Evolutionary conservation across 2,888 invertebrate genomes (phyloP), one percentile per base, ranked within the genome.

Genomic region (Lissonota sp.): DNA sequence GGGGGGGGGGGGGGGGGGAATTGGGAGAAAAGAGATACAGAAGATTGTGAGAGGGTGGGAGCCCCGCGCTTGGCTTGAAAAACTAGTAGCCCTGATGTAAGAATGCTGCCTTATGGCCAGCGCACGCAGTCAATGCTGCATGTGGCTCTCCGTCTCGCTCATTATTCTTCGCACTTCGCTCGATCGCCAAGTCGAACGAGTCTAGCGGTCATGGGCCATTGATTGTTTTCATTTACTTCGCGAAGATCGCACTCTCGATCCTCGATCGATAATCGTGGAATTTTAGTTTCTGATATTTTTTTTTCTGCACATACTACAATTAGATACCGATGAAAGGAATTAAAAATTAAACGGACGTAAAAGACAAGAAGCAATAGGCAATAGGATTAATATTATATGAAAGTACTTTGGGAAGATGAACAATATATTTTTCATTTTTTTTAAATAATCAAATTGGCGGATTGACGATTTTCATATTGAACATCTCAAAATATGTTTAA

Each of bases 21-120:
- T 14, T 8, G 57, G 14, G 39, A 55, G 60, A 76, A 73, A 75
- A 46, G 53, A 51, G 53, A 72, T 53, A 55, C 12, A 75, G 26
- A 60, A 58, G 74, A 74, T 69, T 70, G 64, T 57, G 64, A 49
- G 77, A 80, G 80, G 66, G 66, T 58, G 55, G 71, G 84, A 12
- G 83, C 80, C 26, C 26, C 81, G 84, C 74, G 26, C 26, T 26
- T 84, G 82, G 83, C 83, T 85, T 87, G 88, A 88, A 88, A 88
- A 88, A 87, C 88, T 88, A 86, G 88, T 87, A 88, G 88, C 87
- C 85, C 84, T 81, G 85, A 77, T 82, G 84, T 85, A 87, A 88
- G 88, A 88, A 88, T 88, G 87, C 86, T 84, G 87, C 84, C 84
- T 79, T 26, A 26, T 26, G 81, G 80, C 40, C 79, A 69, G 79